Evolutionary conservation across 2,113 vertebrate species (phyloP).

Genomic region (Hassar affinis): DNA sequence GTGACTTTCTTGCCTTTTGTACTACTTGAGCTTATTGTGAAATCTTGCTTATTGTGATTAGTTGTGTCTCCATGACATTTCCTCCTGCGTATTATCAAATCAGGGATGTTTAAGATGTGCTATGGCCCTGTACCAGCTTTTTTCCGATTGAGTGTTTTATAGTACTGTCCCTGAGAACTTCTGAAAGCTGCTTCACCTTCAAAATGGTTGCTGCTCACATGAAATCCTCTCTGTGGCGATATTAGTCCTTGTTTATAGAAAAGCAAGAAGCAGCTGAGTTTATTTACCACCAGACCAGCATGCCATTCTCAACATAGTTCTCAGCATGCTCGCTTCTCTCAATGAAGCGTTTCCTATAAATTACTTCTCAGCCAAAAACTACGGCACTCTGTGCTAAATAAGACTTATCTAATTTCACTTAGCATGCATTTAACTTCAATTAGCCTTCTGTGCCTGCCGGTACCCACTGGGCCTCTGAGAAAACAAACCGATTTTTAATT

Average conservation of each 20-base stretch:
- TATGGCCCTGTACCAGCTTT: too few relatives aligned
- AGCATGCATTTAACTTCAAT: slow-evolving; percentile 6
- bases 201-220: too few relatives aligned
- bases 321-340: background rate
- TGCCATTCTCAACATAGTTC: background rate
- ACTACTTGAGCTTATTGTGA: too few relatives aligned
- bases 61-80: too few relatives aligned
- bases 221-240: too few relatives aligned
- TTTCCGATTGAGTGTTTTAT: too few relatives aligned
- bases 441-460: background rate
- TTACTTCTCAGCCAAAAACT: background rate
- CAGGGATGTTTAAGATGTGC: too few relatives aligned
- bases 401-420: slow-evolving; percentile 34
- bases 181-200: too few relatives aligned
- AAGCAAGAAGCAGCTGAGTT: background rate
- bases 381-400: slow-evolving; percentile 18
- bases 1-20: too few relatives aligned
- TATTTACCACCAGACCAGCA: background rate
- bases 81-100: too few relatives aligned
- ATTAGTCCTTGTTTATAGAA: slow-evolving; percentile 10
- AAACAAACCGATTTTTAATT: slow-evolving; percentile 36
- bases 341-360: slow-evolving; percentile 2
- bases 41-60: background rate
- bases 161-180: too few relatives aligned
- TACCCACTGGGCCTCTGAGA: slow-evolving; percentile 17